Evolutionary conservation across 64 coral and sea anemone species (phyloP).

Genomic region (Acropora tenuis): DNA sequence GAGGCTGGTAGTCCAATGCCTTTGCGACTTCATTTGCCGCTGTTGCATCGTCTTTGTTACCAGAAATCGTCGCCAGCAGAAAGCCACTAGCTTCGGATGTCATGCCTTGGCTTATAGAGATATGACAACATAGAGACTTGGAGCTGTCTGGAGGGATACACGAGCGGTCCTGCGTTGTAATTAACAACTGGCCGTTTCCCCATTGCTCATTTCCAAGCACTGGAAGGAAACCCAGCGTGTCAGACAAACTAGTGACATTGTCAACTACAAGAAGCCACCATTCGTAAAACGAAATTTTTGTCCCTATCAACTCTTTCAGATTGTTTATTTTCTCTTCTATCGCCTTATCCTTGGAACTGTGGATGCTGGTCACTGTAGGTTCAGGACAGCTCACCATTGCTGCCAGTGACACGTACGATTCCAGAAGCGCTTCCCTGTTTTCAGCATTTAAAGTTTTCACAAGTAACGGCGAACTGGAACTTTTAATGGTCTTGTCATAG

Average conservation of each 20-base stretch:
- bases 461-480: not conserved
- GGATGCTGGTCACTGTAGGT: not conserved
- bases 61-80: not conserved
- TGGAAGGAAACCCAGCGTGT: not conserved
- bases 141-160: slow-evolving; percentile 6
- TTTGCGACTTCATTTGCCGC: not conserved
- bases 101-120: not conserved
- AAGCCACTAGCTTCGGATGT: not conserved
- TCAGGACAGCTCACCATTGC: not conserved
- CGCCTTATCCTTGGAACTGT: not conserved
- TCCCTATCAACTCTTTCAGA: not conserved
- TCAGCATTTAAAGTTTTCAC: slow-evolving; percentile 30
- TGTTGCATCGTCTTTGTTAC: not conserved
- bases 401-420: slow-evolving; percentile 11
- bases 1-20: not conserved
- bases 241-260: slow-evolving; percentile 15
- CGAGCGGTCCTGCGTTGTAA: slow-evolving; percentile 56
- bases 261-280: slow-evolving; percentile 38
- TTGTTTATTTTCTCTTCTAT: not conserved
- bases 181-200: slow-evolving; percentile 46
- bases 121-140: not conserved
- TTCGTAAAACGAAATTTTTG: not conserved
- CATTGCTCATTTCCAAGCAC: slow-evolving; percentile 8
- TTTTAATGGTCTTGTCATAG: not conserved
- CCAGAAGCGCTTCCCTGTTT: not conserved